Evolutionary conservation across 2,888 invertebrate genomes (phyloP).

Genomic region (Allophyes oxyacanthae): DNA sequence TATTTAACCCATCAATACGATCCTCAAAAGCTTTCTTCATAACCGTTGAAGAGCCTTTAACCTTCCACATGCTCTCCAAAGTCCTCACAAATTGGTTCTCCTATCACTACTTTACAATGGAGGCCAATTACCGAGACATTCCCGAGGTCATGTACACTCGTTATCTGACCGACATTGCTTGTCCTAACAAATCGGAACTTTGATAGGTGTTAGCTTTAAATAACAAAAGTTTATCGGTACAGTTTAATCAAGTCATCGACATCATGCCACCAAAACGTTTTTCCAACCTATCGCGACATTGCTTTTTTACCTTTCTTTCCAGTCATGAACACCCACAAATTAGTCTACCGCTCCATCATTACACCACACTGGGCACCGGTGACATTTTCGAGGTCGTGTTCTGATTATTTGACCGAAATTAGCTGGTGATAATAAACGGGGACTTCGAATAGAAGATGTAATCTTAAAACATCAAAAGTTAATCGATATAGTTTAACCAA

Average conservation of each 20-base stretch:
- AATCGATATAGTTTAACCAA: too few relatives aligned
- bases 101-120: not conserved
- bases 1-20: not conserved
- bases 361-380: not conserved
- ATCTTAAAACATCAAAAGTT: too few relatives aligned
- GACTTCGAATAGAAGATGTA: too few relatives aligned
- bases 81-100: not conserved
- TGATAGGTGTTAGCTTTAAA: too few relatives aligned
- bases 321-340: not conserved
- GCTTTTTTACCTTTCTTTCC: not conserved
- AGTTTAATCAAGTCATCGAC: too few relatives aligned
- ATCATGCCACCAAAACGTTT: too few relatives aligned
- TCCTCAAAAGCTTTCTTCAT: conserved; percentile 25
- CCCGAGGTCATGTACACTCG: not conserved
- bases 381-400: not conserved
- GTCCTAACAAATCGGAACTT: not conserved
- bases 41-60: conserved; percentile 20
- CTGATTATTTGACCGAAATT: not conserved
- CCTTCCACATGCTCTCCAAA: not conserved
- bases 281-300: too few relatives aligned
- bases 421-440: too few relatives aligned
- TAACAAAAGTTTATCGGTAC: too few relatives aligned
- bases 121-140: not conserved
- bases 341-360: not conserved
- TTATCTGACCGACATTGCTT: not conserved